Conservation (phyloP, 2,113 vertebrate genomes). For the Centropristis striata region DNA sequence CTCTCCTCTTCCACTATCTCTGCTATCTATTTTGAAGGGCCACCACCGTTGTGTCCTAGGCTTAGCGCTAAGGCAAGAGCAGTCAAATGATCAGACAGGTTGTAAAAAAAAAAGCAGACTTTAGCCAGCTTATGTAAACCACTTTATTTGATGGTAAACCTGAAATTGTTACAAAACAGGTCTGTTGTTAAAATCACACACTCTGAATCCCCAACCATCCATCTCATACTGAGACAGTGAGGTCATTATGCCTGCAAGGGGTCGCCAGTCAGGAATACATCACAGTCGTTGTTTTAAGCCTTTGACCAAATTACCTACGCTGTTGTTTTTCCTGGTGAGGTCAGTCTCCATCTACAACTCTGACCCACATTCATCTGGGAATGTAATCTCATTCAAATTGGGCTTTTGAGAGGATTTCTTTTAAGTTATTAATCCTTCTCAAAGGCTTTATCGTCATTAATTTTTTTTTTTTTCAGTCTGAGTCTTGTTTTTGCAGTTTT, state of each 20-base stretch:
- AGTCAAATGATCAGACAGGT: background rate
- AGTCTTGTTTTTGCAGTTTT: background rate
- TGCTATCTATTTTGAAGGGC: too few species aligned
- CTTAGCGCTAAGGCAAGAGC: background rate
- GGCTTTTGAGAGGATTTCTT: background rate
- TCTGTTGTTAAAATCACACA: background rate
- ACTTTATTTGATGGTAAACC: background rate
- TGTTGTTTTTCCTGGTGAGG: conserved; percentile 15
- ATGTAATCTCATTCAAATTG: conserved; percentile 2
- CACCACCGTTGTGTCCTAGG: too few species aligned
- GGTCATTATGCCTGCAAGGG: conserved; percentile 3
- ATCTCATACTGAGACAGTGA: background rate
- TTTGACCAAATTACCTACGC: background rate
- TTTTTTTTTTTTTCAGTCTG: background rate
- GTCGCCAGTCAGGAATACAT: background rate
- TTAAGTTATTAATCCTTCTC: background rate
- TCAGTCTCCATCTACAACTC: conserved; percentile 9
- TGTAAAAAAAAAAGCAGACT: background rate
- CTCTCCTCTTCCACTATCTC: too few species aligned
- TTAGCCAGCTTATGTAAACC: background rate
- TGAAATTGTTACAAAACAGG: too few species aligned
- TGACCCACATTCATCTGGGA: conserved; percentile 15
- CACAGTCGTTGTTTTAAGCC: background rate
- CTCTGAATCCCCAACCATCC: background rate
- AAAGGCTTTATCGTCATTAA: background rate